Conservation (phyloP, 2,113 vertebrate genomes). For the Cyprinodon variegatus region DNA sequence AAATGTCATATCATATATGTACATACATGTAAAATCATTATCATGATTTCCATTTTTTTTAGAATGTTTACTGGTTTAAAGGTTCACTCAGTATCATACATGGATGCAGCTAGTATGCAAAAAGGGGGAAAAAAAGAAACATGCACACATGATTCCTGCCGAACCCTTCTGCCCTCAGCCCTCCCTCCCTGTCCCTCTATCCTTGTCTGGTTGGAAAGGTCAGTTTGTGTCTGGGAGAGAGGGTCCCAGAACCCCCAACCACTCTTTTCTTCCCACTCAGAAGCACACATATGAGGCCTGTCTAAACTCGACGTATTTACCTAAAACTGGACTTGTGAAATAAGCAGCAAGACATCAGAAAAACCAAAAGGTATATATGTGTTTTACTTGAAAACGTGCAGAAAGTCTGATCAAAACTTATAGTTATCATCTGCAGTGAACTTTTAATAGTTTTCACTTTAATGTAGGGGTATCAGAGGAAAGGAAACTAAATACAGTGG, state of each 20-base stretch:
- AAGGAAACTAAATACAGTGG: no score
- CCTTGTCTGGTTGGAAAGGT: conserved; percentile 99
- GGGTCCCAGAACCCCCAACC: conserved; percentile 88
- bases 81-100: conserved; percentile 79
- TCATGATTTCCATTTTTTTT: conserved; percentile 89
- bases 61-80: conserved; percentile 87
- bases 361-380: conserved; percentile 65
- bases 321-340: conserved; percentile 82
- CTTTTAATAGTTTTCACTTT: no score
- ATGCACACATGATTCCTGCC: conserved; percentile 47
- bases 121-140: conserved; percentile 8
- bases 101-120: conserved; percentile 9
- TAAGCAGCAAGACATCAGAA: conserved; percentile 56
- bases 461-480: no score
- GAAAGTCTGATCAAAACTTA: conserved; percentile 74
- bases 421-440: conserved; percentile 85
- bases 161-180: conserved; percentile 61
- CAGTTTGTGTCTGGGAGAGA: conserved; percentile 96
- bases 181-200: conserved; percentile 86
- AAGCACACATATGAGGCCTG: conserved; percentile 64
- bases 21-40: no score
- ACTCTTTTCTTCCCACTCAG: conserved; percentile 29
- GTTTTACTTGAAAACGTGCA: background rate
- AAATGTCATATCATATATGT: no score
- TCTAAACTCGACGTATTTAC: conserved; percentile 85